These are phyloP conservation scores for Buceros bicornis DNA, from an alignment of 2,797 vertebrate species.

Conservation along the genomic window DNA sequence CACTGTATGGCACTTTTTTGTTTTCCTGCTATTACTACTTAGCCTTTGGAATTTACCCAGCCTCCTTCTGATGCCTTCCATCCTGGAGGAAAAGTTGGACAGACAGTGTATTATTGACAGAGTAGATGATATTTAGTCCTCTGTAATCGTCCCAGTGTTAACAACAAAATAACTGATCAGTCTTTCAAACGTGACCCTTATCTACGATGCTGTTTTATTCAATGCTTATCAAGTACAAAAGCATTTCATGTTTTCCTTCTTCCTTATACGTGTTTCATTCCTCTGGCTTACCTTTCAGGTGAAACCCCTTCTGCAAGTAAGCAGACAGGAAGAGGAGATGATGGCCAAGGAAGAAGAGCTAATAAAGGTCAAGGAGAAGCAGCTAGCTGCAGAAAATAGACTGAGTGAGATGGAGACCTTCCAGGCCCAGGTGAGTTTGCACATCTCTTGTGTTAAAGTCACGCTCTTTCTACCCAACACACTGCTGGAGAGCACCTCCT, in stretches of 20 bases:
- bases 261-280: not conserved
- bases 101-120: not conserved
- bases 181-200: not conserved
- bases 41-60: not conserved
- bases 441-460: not conserved
- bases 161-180: not conserved
- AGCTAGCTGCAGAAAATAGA: slow-evolving; percentile 87
- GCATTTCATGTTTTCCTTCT: not conserved
- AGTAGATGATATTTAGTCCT: not conserved
- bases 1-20: not conserved
- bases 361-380: slow-evolving; percentile 90
- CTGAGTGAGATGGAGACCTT: slow-evolving; percentile 89
- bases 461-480: not conserved
- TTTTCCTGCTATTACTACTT: not conserved
- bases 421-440: slow-evolving; percentile 87
- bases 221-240: not conserved
- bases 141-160: not conserved
- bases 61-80: not conserved
- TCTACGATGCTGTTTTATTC: not conserved
- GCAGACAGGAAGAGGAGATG: slow-evolving; percentile 97
- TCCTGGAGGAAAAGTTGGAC: not conserved
- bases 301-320: slow-evolving; percentile 96
- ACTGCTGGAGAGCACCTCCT: not conserved
- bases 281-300: slow-evolving; percentile 81
- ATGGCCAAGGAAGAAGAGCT: slow-evolving; percentile 95